A percentile compares a stretch with the other conserved stretches of the same genome.
Evolutionary conservation across 2,113 vertebrate species (phyloP).

Genomic region (Varanus salvator): DNA sequence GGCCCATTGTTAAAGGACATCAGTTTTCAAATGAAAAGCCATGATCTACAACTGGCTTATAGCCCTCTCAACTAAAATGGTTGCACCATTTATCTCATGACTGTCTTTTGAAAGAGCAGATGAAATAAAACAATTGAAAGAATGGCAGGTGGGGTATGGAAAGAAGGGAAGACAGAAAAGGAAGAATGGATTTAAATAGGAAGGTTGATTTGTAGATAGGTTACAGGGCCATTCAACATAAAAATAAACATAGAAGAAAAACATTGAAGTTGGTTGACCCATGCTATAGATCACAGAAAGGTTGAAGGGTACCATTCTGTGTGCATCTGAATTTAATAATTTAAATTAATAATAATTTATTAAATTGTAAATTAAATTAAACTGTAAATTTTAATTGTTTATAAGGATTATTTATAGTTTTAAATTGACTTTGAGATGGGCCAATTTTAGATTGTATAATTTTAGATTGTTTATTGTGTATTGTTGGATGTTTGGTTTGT

Average conservation of each 20-base stretch:
- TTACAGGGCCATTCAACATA: neutral
- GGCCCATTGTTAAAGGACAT: neutral
- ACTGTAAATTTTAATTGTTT: too few species aligned
- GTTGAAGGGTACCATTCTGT: neutral
- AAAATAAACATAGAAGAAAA: neutral
- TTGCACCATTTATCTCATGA: neutral
- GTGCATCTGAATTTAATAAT: too few species aligned
- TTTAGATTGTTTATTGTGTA: too few species aligned
- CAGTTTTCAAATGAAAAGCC: neutral
- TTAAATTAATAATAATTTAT: too few species aligned
- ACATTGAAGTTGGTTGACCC: neutral
- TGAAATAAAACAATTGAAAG: neutral
- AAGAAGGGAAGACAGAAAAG: neutral
- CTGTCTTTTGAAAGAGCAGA: neutral
- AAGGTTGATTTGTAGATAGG: neutral
- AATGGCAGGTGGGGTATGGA: neutral
- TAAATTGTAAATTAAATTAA: too few species aligned
- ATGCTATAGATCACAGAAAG: neutral
- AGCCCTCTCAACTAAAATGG: neutral
- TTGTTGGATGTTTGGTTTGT: too few species aligned
- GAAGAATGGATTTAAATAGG: neutral
- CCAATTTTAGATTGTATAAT: too few species aligned
- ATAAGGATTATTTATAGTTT: too few species aligned
- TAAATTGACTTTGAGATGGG: too few species aligned
- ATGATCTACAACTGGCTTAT: neutral